Evolutionary conservation across 92 coral and sea anemone species (phyloP).

Genomic region (Paragorgia papillata): DNA sequence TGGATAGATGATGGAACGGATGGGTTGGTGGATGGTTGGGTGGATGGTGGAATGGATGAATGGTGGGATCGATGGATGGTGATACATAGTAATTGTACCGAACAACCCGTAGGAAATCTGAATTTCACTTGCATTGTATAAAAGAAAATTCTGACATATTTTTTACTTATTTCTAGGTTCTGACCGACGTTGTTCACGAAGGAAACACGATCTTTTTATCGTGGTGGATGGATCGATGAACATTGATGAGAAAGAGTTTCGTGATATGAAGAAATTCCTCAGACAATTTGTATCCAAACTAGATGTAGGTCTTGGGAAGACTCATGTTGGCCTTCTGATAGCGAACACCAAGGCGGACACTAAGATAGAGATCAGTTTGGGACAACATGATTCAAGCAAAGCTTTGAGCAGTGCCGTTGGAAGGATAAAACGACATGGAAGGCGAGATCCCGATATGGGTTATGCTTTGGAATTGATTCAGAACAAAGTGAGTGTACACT

Average conservation of each 20-base stretch:
- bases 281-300: constrained; percentile 7
- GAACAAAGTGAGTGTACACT: neutral
- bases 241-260: constrained; percentile 1
- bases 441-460: constrained; percentile 26
- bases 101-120: too few species aligned
- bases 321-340: constrained; percentile 34
- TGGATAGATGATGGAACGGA: too few species aligned
- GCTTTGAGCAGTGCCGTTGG: constrained; percentile 13
- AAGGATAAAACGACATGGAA: constrained; percentile 7
- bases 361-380: constrained; percentile 30
- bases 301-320: constrained; percentile 35
- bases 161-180: too few species aligned
- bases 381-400: constrained; percentile 21
- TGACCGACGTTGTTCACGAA: constrained; percentile 12
- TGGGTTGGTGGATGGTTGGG: too few species aligned
- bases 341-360: constrained; percentile 1
- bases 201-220: constrained; percentile 22
- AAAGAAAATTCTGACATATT: too few species aligned
- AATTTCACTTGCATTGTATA: too few species aligned
- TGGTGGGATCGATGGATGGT: too few species aligned
- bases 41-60: too few species aligned
- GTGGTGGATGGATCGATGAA: constrained; percentile 22
- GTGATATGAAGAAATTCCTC: constrained; percentile 1
- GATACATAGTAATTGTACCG: too few species aligned
- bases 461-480: constrained; percentile 32